Evolutionary conservation across 2,113 vertebrate genomes (phyloP), one percentile per base, ranked within the genome.

Genomic region (Mesembrinibis cayennensis): DNA sequence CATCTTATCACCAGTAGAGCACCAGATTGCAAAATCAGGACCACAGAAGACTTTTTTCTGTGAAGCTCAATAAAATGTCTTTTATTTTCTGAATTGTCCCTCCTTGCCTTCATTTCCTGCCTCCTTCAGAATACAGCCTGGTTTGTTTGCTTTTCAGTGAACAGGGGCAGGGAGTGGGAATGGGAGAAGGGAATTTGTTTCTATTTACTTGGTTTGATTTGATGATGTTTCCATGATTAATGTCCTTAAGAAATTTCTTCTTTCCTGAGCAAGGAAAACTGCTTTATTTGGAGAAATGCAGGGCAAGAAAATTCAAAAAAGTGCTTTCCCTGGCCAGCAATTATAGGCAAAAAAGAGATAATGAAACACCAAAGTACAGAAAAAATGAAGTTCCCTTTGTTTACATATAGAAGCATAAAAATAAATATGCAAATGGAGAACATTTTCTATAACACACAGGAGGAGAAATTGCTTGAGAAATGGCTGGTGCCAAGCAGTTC

Each of bases 71-170:
- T 32, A 47, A 94, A 93, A 30, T 30, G 30, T 32, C 23, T 89
- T 78, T 89, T 32, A 30, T 90, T 63, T 90, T 76, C 63, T 55
- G 20, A 87, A 53, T 49, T 13, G 34, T 79, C 40, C 40, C 70
- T 82, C 61, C 70, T 78, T 90, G 77, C 73, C 47, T 85, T 85
- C 81, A 72, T 85, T 96, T 96, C 87, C 87, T 94, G 85, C 22
- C 80, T 81, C 58, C 42, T 73, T 82, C 86, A 67, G 47, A 58
- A 34, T 25, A 50, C 67, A 95, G 89, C 30, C 67, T 47, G 38
- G 5, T 87, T 95, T 94, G 73, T 89, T 94, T 94, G 50, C 32
- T 94, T 93, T 93, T 38, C 89, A 71, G 42, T n/a, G 81, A 76
- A 69, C 5, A 5, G 44, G 34, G 70, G 36, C 81, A 83, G 55